phyloP scores from a whole-genome alignment of 2,888 invertebrate genomes.

The Xanthia icteritia region DNA sequence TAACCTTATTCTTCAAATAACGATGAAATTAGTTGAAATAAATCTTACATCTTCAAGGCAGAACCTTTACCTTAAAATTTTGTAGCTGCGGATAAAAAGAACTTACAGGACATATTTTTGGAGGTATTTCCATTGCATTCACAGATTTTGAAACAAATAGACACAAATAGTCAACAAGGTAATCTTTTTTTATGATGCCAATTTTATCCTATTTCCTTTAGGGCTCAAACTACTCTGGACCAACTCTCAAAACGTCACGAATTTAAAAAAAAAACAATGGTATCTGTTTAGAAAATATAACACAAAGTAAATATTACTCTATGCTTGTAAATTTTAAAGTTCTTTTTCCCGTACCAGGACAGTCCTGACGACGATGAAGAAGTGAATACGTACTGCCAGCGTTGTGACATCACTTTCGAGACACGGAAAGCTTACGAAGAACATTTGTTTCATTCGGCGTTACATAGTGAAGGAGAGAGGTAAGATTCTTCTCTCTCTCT shows the following conservation, averaged over 20 bases:
- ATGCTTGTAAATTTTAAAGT: not conserved
- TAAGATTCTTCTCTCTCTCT: not conserved
- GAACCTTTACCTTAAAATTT: too few species aligned
- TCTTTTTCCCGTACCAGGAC: conserved; percentile 68
- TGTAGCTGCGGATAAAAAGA: too few species aligned
- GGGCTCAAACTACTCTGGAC: not conserved
- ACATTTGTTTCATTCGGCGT: conserved; percentile 82
- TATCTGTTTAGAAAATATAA: not conserved
- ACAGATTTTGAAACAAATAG: not conserved
- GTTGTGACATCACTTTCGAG: conserved; percentile 82
- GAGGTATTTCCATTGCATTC: not conserved
- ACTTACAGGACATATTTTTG: not conserved
- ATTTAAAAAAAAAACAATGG: too few species aligned
- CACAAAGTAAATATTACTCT: not conserved
- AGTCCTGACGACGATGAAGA: conserved; percentile 80
- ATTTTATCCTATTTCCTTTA: not conserved
- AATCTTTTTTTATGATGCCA: too few species aligned
- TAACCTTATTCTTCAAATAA: not conserved
- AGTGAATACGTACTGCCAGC: conserved; percentile 78
- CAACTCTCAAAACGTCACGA: not conserved
- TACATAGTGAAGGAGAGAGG: conserved; percentile 77
- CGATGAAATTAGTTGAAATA: not conserved
- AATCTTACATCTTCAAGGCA: too few species aligned
- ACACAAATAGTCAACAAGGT: too few species aligned
- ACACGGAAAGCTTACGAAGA: conserved; percentile 82